Evolutionary conservation across 2,113 vertebrate genomes (phyloP), one percentile per base, ranked within the genome.

Genomic region (Copsychus sechellarum): DNA sequence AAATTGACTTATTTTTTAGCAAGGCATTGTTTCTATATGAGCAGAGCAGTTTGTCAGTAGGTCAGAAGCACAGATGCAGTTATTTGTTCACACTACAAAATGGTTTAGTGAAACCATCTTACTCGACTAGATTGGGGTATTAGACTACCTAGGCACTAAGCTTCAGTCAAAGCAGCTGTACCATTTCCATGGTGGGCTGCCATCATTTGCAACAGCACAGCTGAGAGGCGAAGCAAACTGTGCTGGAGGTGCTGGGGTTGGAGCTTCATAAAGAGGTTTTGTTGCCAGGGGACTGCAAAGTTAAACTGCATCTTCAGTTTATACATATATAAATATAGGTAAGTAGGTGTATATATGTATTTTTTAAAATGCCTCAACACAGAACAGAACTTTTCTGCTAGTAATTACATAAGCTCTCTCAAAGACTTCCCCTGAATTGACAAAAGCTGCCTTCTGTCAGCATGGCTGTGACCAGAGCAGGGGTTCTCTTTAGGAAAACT

Each of bases 381-480:
- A 58, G 36, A 82, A 53, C 43, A 73, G 14, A 45, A 15, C 51
- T 74, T 86, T 86, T 90, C 40, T 84, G 43, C 43, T 60, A 14
- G 34, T 74, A 67, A 73, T 67, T 89, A 67, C 38, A 81, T 33
- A 28, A 47, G 26, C 20, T 85, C 38, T 78, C 43, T 92, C 81
- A 70, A 50, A 81, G 80, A 70, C 50, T 54, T 64, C 56, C 69
- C n/a, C 61, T 78, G 73, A 87, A 84, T 26, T 79, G 73, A 91
- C 60, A 95, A 91, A 96, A 87, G 60, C 65, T 92, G 56, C 81
- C 77, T 84, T 94, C 77, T 84, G n/a, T 71, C 64, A 78, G 64
- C 23, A 14, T 74, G 84, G 51, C 67, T 91, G 56, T 81, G 69
- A 94, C 10, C 61, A 89, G 65, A 81, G 26, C 51, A 87, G 50